Conservation (phyloP, 2,888 invertebrate species). For the Lobophora halterata region DNA sequence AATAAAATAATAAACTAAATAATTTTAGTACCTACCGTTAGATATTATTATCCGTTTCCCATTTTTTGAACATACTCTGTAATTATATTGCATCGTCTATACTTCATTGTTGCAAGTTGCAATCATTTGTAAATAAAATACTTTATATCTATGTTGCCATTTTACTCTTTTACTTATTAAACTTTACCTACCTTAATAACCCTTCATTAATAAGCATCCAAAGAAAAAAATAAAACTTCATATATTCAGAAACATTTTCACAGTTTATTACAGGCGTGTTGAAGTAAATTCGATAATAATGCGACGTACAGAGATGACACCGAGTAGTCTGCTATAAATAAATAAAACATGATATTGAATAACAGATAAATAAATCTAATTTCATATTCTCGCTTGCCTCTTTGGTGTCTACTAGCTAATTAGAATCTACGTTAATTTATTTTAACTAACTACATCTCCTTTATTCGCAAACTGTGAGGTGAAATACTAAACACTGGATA, state of each 20-base stretch:
- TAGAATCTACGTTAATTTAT: conserved; percentile 39
- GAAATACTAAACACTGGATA: conserved; percentile 29
- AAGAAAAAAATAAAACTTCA: conserved; percentile 31
- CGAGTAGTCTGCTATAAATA: conserved; percentile 60
- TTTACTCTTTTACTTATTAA: conserved; percentile 21
- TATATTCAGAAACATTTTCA: conserved; percentile 54
- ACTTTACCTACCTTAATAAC: not conserved
- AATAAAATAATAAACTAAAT: conserved; percentile 43
- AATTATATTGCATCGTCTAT: conserved; percentile 80
- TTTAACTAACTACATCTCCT: conserved; percentile 42
- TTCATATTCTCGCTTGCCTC: conserved; percentile 63
- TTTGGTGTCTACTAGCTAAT: conserved; percentile 80
- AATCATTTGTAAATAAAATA: conserved; percentile 83
- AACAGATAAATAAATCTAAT: conserved; percentile 75
- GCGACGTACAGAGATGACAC: conserved; percentile 41
- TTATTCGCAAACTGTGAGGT: conserved; percentile 32
- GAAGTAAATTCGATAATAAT: conserved; percentile 58
- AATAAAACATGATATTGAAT: conserved; percentile 73
- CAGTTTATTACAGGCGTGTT: conserved; percentile 61
- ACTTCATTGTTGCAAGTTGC: conserved; percentile 82
- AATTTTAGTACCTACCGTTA: conserved; percentile 79
- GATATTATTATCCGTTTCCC: conserved; percentile 79
- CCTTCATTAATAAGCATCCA: too few relatives aligned
- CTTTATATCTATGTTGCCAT: conserved; percentile 64
- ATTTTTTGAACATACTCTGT: conserved; percentile 79